These are phyloP conservation scores for Cyanoliseus patagonus DNA, from an alignment of 2,113 vertebrate species.

Conservation along the genomic window DNA sequence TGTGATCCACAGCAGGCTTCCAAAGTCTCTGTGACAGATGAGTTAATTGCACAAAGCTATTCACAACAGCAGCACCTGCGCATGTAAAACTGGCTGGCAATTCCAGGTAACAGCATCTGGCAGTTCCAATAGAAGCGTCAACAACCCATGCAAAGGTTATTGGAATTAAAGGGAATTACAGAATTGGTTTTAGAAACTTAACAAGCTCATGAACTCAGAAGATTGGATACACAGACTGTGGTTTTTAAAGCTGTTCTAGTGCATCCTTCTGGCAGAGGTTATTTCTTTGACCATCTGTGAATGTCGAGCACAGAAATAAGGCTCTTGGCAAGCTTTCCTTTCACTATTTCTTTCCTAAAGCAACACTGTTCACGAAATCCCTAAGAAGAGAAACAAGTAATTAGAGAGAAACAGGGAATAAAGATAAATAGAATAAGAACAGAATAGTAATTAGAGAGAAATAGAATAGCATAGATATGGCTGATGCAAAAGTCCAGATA, in stretches of 20 bases:
- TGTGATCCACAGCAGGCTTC: constrained; percentile 7
- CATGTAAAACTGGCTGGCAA: constrained; percentile 3
- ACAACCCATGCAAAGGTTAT: constrained; percentile 37
- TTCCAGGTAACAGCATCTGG: constrained; percentile 44
- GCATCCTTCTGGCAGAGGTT: constrained; percentile 14
- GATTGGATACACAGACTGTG: neutral
- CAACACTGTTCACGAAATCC: neutral
- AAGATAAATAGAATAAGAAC: no score
- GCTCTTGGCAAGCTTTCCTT: neutral
- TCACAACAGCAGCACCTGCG: constrained; percentile 47
- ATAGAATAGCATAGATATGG: neutral
- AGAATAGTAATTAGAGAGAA: neutral
- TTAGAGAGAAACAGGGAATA: neutral
- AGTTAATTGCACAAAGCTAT: constrained; percentile 36
- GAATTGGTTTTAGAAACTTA: constrained; percentile 48
- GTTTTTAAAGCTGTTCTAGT: neutral
- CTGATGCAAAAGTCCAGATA: neutral
- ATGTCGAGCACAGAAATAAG: neutral
- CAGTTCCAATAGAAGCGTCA: constrained; percentile 46
- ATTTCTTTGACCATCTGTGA: constrained; percentile 16
- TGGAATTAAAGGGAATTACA: constrained; percentile 56
- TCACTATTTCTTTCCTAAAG: neutral
- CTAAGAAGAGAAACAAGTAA: neutral
- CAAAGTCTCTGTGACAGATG: constrained; percentile 24
- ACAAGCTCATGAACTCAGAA: constrained; percentile 8